Evolutionary conservation across 2,113 vertebrate genomes (phyloP).

Genomic region (Pluvianellus socialis): DNA sequence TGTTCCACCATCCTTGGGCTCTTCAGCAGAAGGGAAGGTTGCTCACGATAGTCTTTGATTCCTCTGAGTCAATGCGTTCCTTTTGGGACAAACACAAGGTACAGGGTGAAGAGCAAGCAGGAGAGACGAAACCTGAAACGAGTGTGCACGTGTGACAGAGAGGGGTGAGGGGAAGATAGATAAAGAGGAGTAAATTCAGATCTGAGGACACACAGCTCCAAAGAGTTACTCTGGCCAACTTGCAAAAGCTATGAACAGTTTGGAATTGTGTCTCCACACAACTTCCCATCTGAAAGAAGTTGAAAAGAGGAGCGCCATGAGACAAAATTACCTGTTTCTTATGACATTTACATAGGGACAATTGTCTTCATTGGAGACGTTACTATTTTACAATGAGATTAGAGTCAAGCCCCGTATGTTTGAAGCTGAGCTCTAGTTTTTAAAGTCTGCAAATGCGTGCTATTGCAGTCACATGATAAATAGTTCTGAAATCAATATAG

Average conservation of each 20-base stretch:
- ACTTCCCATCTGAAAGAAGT: background rate
- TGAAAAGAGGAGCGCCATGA: background rate
- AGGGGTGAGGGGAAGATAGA: background rate
- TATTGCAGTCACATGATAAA: slow-evolving; percentile 17
- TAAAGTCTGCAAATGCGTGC: background rate
- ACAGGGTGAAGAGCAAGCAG: background rate
- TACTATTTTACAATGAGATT: background rate
- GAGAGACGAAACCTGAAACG: background rate
- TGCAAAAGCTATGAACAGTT: background rate
- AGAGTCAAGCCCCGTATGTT: background rate
- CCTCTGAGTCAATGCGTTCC: background rate
- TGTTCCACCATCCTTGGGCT: background rate
- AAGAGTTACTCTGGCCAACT: background rate
- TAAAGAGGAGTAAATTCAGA: background rate
- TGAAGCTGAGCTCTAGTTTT: background rate
- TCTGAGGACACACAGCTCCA: background rate
- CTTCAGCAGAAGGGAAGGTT: background rate
- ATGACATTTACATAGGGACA: background rate
- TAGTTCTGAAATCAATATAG: slow-evolving; percentile 49
- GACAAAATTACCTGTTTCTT: background rate
- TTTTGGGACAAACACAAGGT: background rate
- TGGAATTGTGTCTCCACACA: rapidly evolving
- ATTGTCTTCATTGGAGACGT: background rate
- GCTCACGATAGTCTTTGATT: background rate
- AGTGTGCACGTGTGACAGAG: background rate